phyloP scores from a whole-genome alignment of 2,797 vertebrate genomes.

The Melanotaenia pygmaea region DNA sequence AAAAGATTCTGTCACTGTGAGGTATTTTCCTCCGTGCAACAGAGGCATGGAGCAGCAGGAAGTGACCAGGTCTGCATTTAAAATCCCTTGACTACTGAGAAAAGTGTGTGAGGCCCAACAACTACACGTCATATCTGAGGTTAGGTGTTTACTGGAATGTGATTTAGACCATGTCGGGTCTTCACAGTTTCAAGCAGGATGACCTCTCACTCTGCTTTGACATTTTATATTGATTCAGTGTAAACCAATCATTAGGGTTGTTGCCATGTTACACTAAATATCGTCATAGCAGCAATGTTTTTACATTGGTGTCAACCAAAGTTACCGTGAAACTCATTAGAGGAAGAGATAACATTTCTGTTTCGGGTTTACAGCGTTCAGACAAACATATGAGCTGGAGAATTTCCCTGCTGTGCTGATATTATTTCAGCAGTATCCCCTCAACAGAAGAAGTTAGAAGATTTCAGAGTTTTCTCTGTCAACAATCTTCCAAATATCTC shows the following conservation, averaged over 20 bases:
- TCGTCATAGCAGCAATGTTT: conserved; percentile 36
- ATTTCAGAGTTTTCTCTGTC: conserved; percentile 78
- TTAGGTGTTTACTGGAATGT: conserved; percentile 61
- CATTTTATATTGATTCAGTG: conserved; percentile 60
- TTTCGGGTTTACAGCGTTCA: conserved; percentile 45
- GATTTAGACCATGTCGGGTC: conserved; percentile 48
- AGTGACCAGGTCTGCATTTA: conserved; percentile 19
- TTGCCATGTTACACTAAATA: conserved; percentile 38
- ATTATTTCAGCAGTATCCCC: conserved; percentile 69
- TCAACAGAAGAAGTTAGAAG: conserved; percentile 52
- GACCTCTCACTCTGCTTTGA: conserved; percentile 59
- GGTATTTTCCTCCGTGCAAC: conserved; percentile 11
- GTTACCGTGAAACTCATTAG: conserved; percentile 64
- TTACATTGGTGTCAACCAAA: conserved; percentile 65
- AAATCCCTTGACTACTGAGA: conserved; percentile 21
- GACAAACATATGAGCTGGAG: conserved; percentile 44
- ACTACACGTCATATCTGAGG: conserved; percentile 47
- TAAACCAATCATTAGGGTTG: conserved; percentile 64
- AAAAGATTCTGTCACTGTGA: neutral
- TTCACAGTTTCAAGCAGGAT: conserved; percentile 53
- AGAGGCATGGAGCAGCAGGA: conserved; percentile 9
- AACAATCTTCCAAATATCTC: conserved; percentile 67
- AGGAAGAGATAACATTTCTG: conserved; percentile 54
- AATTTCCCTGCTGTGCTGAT: conserved; percentile 52
- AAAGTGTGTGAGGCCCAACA: conserved; percentile 16